phyloP scores from a whole-genome alignment of 30 jellyfish, hydroid and myxozoan species.

The Aurelia sp. region DNA sequence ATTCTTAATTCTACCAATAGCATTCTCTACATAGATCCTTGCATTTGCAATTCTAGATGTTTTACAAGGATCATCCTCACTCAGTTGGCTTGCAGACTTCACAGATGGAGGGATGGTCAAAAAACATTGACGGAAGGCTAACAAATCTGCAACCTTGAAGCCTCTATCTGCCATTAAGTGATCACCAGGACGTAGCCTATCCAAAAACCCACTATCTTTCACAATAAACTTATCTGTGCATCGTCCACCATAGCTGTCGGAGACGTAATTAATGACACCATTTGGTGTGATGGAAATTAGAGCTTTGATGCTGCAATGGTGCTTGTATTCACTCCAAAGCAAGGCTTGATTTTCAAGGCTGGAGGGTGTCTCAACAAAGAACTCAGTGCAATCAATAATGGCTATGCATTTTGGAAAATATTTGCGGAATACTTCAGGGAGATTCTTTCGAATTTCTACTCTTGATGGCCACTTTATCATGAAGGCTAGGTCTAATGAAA shows the following conservation, averaged over 20 bases:
- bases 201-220: conserved; percentile 9
- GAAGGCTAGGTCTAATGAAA: background rate
- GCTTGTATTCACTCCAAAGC: background rate
- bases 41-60: background rate
- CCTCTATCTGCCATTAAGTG: conserved; percentile 45
- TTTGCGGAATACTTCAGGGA: conserved; percentile 18
- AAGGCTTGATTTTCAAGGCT: conserved; percentile 8
- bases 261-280: conserved; percentile 4
- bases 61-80: too few relatives aligned
- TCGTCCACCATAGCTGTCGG: conserved; percentile 40
- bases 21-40: conserved; percentile 53
- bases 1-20: conserved; percentile 24
- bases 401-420: conserved; percentile 11
- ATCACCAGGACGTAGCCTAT: conserved; percentile 15
- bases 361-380: conserved; percentile 27
- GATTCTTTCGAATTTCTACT: background rate
- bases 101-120: background rate
- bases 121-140: background rate
- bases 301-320: background rate
- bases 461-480: conserved; percentile 26
- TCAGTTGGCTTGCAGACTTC: background rate
- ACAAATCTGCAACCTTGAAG: background rate
- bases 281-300: conserved; percentile 16
- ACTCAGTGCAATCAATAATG: conserved; percentile 44
- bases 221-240: conserved; percentile 15